phyloP scores from a whole-genome alignment of 2,113 vertebrate species.

The Balaenoptera acutorostrata region DNA sequence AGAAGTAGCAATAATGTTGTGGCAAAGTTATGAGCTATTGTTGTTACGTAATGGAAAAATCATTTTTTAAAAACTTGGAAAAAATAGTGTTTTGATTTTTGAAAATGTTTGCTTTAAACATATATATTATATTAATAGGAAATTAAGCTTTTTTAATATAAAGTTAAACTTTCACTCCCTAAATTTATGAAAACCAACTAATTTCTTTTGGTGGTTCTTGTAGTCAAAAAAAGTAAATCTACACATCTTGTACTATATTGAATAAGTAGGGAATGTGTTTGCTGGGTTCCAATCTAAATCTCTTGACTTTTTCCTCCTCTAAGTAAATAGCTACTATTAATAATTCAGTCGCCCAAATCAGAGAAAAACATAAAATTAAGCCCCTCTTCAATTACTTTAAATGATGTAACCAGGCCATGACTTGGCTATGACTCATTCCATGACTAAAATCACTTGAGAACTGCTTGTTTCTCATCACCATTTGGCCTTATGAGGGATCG shows the following conservation, averaged over 20 bases:
- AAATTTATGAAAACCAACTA: background rate
- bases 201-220: background rate
- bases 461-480: background rate
- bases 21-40: background rate
- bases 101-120: background rate
- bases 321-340: constrained; percentile 4
- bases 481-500: background rate
- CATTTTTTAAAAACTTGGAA: background rate
- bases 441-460: constrained; percentile 52
- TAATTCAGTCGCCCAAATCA: constrained; percentile 8
- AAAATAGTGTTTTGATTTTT: background rate
- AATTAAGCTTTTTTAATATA: too few relatives aligned
- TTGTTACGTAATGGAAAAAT: background rate
- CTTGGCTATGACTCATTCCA: constrained; percentile 2
- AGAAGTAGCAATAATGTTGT: background rate
- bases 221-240: background rate
- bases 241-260: background rate
- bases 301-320: background rate
- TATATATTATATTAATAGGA: background rate
- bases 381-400: background rate
- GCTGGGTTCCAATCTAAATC: background rate
- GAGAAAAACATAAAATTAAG: constrained; percentile 19
- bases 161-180: background rate
- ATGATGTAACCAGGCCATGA: background rate
- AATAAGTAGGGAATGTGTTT: background rate